Evolutionary conservation across 2,113 vertebrate genomes (phyloP), one percentile per base, ranked within the genome.

Genomic region (Lethenteron camtschaticum): DNA sequence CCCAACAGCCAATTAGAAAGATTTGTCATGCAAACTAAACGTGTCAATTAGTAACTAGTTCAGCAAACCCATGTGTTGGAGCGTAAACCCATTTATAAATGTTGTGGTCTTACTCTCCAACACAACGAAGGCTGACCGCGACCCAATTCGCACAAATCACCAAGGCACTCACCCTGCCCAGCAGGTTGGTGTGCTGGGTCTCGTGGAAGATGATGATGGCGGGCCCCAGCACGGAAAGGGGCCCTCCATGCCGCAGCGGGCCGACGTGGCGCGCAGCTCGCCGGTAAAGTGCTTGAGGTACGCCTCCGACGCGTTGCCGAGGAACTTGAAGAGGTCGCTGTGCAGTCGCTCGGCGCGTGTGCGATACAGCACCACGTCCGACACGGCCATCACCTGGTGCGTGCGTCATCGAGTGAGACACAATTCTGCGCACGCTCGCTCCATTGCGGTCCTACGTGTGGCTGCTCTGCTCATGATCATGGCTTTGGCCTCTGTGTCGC

Each of bases 251-350:
- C 94, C 94, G 75, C 92, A 99, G 70, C 92, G 89, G 57, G 86
- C 83, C 72, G 94, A 95, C 4, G 92, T 99, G 69, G 90, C 92
- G 79, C 96, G 96, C 75, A 99, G 81, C 78, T 99, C 94, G 79
- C 82, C 85, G 58, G 90, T 88, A 78, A 99, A 99, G 74, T 99
- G 88, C 78, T 95, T 99, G 72, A 97, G 80, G 76, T 99, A 99
- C 70, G 94, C 94, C 71, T 95, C 92, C 0, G 94, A 99, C 57
- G 94, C 94, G 56, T 99, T 90, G 9, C 90, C 91, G 11, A 99
- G 87, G 79, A 99, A 99, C 78, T 97, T 97, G 78, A 96, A 99
- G 74, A 99, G 87, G 75, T 99, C 94, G 20, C 96, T 95, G 24
- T 97, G 92, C 73, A 99, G 86, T 70, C 94, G 85, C 80, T 99